Conservation (phyloP, 2,113 vertebrate species). For the Cisticola juncidis region DNA sequence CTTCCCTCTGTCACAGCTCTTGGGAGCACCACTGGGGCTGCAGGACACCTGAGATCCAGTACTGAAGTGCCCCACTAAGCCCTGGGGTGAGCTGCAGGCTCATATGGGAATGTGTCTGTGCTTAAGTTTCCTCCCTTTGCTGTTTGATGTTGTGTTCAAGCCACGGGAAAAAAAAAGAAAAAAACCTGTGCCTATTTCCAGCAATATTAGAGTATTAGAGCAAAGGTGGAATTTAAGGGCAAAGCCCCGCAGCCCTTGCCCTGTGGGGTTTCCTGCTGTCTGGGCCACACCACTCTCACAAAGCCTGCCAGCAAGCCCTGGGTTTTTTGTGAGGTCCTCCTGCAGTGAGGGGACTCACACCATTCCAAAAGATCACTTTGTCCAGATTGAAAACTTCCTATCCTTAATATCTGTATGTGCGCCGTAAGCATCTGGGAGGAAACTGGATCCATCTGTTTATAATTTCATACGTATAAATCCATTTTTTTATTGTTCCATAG, state of each 20-base stretch:
- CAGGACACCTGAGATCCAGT: neutral
- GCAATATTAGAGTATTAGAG: neutral
- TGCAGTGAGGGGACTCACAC: neutral
- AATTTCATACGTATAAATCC: neutral
- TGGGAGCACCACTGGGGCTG: neutral
- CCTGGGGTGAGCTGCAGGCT: neutral
- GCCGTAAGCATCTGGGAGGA: constrained; percentile 22
- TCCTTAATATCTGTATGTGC: neutral
- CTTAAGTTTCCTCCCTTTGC: neutral
- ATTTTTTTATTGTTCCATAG: constrained; percentile 12
- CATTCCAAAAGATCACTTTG: constrained; percentile 26
- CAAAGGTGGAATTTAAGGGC: neutral
- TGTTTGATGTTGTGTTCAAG: neutral
- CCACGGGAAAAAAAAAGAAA: too few species aligned
- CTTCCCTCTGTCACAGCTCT: neutral
- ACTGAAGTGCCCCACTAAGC: fast-evolving
- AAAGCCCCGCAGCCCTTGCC: neutral
- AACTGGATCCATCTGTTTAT: constrained; percentile 53
- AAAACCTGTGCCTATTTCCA: neutral
- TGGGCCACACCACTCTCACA: fast-evolving
- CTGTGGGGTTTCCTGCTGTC: neutral
- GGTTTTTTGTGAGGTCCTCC: neutral
- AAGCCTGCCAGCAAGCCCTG: neutral
- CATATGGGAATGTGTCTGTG: fast-evolving
- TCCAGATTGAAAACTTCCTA: constrained; percentile 60